Base-by-base conservation (phyloP, 1,140 invertebrate species). In the Tribolium castaneum region DNA sequence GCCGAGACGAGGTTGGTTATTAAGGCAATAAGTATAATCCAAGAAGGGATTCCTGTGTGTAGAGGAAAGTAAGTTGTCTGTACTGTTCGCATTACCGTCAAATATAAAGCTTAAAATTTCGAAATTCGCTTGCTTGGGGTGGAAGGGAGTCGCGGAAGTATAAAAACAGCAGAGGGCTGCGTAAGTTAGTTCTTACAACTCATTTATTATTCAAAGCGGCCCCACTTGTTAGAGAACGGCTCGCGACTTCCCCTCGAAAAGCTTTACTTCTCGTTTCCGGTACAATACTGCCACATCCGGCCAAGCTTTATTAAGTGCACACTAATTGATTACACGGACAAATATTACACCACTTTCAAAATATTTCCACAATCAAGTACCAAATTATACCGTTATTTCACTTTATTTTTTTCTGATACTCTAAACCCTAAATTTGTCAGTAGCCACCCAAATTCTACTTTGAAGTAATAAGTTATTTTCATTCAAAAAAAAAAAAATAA, bases 161-260 rank as follows among this genome's bases (percentile, higher is more conserved):
- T 81, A 82, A 83, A 83, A 83, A 83, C 80, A 80, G 75, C 56
- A 49, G 75, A 77, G 80, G 78, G 81, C 78, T 82, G 83, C 81
- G 79, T 82, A 84, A 86, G 84, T 86, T 84, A 84, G 82, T 85
- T 85, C 82, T 83, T 82, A 82, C 80, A 79, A 75, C 49, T 83
- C 79, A 80, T 83, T 83, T 79, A 83, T 83, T 76, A 83, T 83
- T 82, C 80, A 83, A 51, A 52, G 54, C 80, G 81, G 80, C 83
- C 81, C 80, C 83, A 83, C 84, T 84, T 84, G 84, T 84, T 83
- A 82, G 80, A 82, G 56, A 74, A 74, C 59, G 78, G 77, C 75
- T 77, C 75, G 80, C 70, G 59, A 66, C 22, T 35, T 66, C 59
- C 59, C 59, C 59, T 66, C 59, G 13, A 66, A 25, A 14, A 66